Conservation (phyloP, 2,797 vertebrate species). For the Phylloscopus collybita region DNA sequence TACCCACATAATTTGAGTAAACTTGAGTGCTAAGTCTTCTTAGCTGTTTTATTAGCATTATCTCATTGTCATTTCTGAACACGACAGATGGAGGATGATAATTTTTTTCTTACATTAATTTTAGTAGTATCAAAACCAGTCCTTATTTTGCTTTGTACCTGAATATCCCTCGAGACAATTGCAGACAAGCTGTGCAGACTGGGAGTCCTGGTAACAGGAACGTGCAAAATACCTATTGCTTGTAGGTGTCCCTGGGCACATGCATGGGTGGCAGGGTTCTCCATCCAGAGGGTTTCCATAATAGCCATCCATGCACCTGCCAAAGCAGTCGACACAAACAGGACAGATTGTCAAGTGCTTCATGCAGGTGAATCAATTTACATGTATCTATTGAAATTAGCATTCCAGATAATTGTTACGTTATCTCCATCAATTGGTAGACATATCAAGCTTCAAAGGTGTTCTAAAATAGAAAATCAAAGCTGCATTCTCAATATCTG, state of each 20-base stretch:
- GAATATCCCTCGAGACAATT: conserved; percentile 81
- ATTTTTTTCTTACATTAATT: neutral
- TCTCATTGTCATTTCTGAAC: neutral
- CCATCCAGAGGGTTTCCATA: conserved; percentile 79
- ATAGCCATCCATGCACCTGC: conserved; percentile 86
- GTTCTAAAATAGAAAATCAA: conserved; percentile 9
- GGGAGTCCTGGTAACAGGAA: conserved; percentile 81
- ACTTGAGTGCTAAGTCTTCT: neutral
- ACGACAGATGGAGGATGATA: neutral
- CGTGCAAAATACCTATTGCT: conserved; percentile 84
- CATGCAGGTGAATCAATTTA: neutral
- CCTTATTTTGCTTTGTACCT: conserved; percentile 72
- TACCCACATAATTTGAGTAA: neutral
- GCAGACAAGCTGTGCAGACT: conserved; percentile 77
- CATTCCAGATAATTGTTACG: neutral
- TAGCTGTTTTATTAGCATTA: neutral
- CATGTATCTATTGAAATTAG: neutral
- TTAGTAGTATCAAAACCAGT: neutral
- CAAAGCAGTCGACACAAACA: conserved; percentile 40
- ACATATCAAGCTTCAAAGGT: neutral
- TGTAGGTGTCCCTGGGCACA: conserved; percentile 80
- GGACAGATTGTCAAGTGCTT: neutral
- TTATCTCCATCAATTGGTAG: neutral
- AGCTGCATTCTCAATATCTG: neutral
- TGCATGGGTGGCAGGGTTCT: conserved; percentile 82